Conservation (phyloP, 2,888 invertebrate genomes). For the Nemurella pictetii region DNA sequence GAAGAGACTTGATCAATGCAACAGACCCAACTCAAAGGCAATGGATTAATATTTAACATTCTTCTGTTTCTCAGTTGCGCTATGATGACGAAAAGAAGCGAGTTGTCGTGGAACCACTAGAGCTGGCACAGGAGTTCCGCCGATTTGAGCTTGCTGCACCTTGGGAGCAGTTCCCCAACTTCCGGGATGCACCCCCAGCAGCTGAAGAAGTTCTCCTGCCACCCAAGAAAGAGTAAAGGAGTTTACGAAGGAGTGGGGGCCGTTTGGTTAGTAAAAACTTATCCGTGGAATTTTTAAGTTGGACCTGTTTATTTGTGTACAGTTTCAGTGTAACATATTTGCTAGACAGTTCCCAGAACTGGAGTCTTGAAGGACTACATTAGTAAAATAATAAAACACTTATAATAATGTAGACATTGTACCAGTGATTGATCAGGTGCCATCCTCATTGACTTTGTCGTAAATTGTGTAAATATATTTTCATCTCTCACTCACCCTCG, state of each 20-base stretch:
- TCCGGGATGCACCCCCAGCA: conserved; percentile 67
- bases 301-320: conserved; percentile 25
- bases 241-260: not conserved
- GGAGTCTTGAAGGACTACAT: conserved; percentile 15
- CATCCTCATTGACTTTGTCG: not conserved
- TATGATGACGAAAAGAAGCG: conserved; percentile 98
- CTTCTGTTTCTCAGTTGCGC: conserved; percentile 64
- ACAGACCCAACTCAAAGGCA: no score
- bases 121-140: conserved; percentile 96
- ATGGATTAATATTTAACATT: no score
- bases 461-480: not conserved
- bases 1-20: no score
- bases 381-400: conserved; percentile 17
- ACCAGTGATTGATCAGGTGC: conserved; percentile 19
- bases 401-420: conserved; percentile 17
- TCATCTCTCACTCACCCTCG: not conserved
- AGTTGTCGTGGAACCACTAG: conserved; percentile 94
- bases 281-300: conserved; percentile 3
- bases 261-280: not conserved
- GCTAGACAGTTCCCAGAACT: not conserved
- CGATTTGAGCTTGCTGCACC: conserved; percentile 96
- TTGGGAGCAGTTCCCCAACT: conserved; percentile 98
- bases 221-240: conserved; percentile 27
- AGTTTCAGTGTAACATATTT: conserved; percentile 12
- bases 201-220: conserved; percentile 62